Evolutionary conservation across 2,797 vertebrate species (phyloP).

Genomic region (Netta rufina): DNA sequence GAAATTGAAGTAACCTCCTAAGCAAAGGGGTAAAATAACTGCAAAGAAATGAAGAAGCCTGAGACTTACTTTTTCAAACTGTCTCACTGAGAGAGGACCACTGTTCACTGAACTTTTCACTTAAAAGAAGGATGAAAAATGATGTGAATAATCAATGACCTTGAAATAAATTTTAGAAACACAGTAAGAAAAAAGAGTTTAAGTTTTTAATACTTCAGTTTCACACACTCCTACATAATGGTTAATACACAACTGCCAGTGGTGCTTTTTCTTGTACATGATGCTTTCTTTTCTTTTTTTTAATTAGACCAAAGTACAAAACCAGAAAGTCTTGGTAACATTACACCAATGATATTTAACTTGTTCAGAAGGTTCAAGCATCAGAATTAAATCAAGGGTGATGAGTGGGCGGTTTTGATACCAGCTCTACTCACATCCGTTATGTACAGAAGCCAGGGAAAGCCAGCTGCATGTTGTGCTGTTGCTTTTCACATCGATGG

Average conservation of each 20-base stretch:
- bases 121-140: background rate
- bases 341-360: background rate
- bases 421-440: background rate
- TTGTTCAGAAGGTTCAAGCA: background rate
- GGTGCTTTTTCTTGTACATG: background rate
- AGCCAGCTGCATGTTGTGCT: background rate
- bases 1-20: background rate
- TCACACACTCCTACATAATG: background rate
- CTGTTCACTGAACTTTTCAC: background rate
- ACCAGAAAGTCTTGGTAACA: background rate
- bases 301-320: background rate
- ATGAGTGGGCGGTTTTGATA: background rate
- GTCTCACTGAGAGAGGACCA: background rate
- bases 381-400: background rate
- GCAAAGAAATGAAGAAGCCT: background rate
- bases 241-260: background rate
- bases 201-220: background rate
- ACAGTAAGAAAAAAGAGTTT: background rate
- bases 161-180: background rate
- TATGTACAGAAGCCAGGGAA: background rate
- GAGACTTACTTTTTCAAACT: background rate
- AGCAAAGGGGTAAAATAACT: background rate
- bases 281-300: background rate
- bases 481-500: background rate
- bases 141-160: background rate